Evolutionary conservation across 2,888 invertebrate genomes (phyloP), one percentile per base, ranked within the genome.

Genomic region (Caenorhabditis macrosperma): DNA sequence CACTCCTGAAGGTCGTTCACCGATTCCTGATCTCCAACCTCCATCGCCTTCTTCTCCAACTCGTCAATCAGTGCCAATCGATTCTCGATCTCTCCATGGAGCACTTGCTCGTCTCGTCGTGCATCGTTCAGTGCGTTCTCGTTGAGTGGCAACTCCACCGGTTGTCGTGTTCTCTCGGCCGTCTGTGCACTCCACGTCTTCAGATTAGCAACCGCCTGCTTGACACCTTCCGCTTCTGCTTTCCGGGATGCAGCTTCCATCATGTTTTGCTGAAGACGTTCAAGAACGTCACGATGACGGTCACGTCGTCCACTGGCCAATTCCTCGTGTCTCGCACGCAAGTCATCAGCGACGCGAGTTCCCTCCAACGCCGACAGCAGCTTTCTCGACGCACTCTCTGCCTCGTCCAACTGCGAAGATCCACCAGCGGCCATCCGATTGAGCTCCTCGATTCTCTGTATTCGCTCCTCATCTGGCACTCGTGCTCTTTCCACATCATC

Each of bases 61-160:
- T 81, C 74, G 24, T 84, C 75, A 26, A 69, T 30, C 4, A 85
- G 48, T 1, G 76, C 84, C 26, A 75, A 44, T 5, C 75, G 75
- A 22, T 78, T 72, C 44, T 86, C 86, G 67, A 85, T 54, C 50
- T 86, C 86, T n/a, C 82, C 78, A n/a, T 77, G 76, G 26, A 83
- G 64, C 17, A 69, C 46, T 44, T 85, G 83, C 41, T 81, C 82
- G 22, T 86, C 84, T 12, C 77, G 68, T 67, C 78, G 82, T 55
- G 79, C 75, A 41, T 80, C 76, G 22, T 74, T 63, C 12, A 85
- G 72, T 15, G 55, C 59, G 0, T 55, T 55, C 48, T 85, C 82
- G 20, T 78, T 81, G 24, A 86, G 68, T 1, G 85, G 82, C 9
- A 86, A 44, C n/a, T 77, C 76, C 17, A 74, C 59, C 24, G 84